Conservation (phyloP, 2,888 invertebrate species). For the Melanchra persicariae region DNA sequence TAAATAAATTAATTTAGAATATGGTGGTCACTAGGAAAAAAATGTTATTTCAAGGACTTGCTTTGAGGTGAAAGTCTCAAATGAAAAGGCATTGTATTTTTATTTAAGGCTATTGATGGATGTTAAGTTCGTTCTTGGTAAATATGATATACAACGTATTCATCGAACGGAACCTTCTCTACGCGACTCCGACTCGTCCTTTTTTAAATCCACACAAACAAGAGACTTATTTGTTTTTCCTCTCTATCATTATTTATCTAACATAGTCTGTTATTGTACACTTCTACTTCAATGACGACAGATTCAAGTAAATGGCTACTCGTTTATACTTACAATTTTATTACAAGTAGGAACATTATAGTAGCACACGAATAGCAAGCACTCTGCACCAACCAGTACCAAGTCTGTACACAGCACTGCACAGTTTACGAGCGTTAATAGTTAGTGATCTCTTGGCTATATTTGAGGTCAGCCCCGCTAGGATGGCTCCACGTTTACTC, state of each 20-base stretch:
- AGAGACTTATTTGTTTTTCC: too few species aligned
- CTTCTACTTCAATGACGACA: not conserved
- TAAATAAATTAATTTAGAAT: too few species aligned
- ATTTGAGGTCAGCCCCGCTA: conserved; percentile 66
- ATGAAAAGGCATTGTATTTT: not conserved
- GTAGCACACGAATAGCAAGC: not conserved
- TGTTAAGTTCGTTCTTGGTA: not conserved
- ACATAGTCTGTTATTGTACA: conserved; percentile 12
- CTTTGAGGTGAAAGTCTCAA: too few species aligned
- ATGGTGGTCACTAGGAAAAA: too few species aligned
- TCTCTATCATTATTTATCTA: not conserved
- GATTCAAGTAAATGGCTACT: conserved; percentile 13
- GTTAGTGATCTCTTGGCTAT: conserved; percentile 64
- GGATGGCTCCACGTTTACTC: conserved; percentile 71
- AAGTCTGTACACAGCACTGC: conserved; percentile 41
- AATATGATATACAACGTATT: not conserved
- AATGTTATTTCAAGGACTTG: too few species aligned
- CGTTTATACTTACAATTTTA: conserved; percentile 23
- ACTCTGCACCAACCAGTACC: conserved; percentile 8
- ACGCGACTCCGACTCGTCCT: not conserved
- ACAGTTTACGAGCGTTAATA: conserved; percentile 65
- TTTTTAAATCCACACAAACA: too few species aligned
- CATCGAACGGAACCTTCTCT: not conserved
- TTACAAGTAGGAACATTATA: conserved; percentile 16
- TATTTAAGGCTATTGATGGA: too few species aligned